Percentiles rank a stretch among this genome's conserved stretches.
Evolutionary conservation across 2,888 invertebrate species (phyloP).

Genomic region (Theodoxus fluviatilis): DNA sequence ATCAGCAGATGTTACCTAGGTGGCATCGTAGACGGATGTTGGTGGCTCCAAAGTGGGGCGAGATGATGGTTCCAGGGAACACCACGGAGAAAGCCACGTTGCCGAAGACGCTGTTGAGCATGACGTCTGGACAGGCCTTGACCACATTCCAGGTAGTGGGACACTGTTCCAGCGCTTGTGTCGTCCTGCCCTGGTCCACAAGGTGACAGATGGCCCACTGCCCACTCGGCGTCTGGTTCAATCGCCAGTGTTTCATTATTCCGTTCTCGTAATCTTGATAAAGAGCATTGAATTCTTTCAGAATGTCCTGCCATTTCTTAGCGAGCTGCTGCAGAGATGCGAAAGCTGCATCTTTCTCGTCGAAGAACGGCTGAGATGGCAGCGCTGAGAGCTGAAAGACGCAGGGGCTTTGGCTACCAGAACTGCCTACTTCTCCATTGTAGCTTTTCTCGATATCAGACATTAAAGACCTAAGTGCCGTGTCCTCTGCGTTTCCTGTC

Average conservation of each 20-base stretch:
- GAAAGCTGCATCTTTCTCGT: conserved; percentile 23
- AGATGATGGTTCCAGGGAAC: conserved; percentile 53
- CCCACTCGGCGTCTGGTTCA: conserved; percentile 50
- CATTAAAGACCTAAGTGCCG: not conserved
- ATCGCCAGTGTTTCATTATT: conserved; percentile 41
- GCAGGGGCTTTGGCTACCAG: conserved; percentile 25
- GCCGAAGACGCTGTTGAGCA: conserved; percentile 57
- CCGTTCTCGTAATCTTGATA: conserved; percentile 24
- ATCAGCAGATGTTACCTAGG: too few species aligned
- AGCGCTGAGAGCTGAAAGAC: conserved; percentile 35
- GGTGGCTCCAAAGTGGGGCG: conserved; percentile 59
- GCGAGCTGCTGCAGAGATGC: conserved; percentile 25
- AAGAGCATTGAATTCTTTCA: conserved; percentile 30
- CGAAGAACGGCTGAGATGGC: conserved; percentile 31
- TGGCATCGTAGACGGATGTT: conserved; percentile 61
- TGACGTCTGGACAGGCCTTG: conserved; percentile 40
- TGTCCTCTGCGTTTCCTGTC: not conserved
- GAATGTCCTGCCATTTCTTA: conserved; percentile 26
- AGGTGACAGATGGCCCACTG: conserved; percentile 56
- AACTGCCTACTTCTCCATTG: not conserved
- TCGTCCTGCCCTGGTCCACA: conserved; percentile 54
- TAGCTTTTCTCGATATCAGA: not conserved
- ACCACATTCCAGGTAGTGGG: conserved; percentile 49
- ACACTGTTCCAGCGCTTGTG: conserved; percentile 45
- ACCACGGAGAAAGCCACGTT: conserved; percentile 61